Percentiles rank a stretch among this genome's conserved stretches.
Conservation (phyloP, 2,797 vertebrate species). For the Cossypha heuglini region DNA sequence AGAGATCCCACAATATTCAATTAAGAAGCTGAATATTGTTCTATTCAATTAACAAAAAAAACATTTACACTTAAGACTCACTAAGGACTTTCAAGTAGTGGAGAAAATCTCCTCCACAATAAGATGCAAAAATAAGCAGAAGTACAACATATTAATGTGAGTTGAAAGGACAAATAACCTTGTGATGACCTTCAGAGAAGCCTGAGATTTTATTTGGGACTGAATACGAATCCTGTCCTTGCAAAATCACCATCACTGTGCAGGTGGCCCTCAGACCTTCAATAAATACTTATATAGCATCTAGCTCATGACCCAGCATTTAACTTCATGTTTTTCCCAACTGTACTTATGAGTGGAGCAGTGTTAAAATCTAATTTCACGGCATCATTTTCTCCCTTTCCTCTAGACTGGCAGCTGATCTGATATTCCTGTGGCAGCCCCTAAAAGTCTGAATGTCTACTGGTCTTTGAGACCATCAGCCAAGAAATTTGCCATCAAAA, state of each 20-base stretch:
- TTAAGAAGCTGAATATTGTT: background rate
- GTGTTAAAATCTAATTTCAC: conserved; percentile 48
- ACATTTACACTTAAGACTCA: background rate
- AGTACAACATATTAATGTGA: background rate
- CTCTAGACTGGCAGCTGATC: background rate
- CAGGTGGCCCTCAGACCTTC: background rate
- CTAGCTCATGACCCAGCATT: background rate
- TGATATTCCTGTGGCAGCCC: background rate
- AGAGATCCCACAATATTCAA: background rate
- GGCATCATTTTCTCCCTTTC: background rate
- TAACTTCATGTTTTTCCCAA: conserved; percentile 20
- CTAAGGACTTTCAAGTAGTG: background rate
- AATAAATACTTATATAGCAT: background rate
- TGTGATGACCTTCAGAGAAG: background rate
- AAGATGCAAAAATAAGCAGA: background rate
- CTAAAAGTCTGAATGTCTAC: background rate
- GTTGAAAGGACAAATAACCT: background rate
- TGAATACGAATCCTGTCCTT: background rate
- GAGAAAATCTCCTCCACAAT: background rate
- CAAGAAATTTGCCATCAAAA: conserved; percentile 19
- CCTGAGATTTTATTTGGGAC: background rate
- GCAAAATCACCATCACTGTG: background rate
- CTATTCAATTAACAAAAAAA: background rate
- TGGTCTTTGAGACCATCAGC: conserved; percentile 26
- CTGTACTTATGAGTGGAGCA: background rate